These are phyloP conservation scores for Sardinella longiceps DNA, from an alignment of 2,797 vertebrate species.

Conservation along the genomic window DNA sequence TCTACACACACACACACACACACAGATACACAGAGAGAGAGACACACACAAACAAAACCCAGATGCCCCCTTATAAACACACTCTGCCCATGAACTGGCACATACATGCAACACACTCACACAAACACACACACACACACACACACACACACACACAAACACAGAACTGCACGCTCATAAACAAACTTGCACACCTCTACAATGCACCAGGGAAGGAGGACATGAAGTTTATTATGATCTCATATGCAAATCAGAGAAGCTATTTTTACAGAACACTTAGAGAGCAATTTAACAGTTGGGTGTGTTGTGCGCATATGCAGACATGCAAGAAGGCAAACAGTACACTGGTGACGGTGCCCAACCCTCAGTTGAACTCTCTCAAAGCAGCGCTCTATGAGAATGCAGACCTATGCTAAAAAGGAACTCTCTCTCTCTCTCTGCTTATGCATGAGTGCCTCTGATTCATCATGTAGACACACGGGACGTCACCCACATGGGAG, in stretches of 20 bases:
- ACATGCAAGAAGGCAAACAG: no score
- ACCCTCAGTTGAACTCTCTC: background rate
- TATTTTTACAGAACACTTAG: background rate
- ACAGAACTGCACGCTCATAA: background rate
- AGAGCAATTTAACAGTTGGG: background rate
- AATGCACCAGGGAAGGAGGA: conserved; percentile 1
- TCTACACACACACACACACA: background rate
- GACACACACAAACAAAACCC: no score
- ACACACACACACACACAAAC: background rate
- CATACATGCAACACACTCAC: background rate
- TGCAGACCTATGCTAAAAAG: background rate
- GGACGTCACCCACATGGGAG: background rate
- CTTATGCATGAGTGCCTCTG: background rate
- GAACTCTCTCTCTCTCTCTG: background rate
- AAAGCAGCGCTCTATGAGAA: background rate
- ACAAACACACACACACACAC: background rate
- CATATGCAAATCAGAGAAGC: background rate
- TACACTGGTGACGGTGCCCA: background rate
- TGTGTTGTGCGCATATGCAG: background rate
- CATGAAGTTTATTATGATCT: background rate
- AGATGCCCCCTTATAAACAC: no score
- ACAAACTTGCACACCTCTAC: background rate
- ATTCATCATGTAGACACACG: background rate
- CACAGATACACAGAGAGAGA: background rate
- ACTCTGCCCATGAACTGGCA: background rate